Conservation (phyloP, 2,888 invertebrate species). For the Sialis lutaria region DNA sequence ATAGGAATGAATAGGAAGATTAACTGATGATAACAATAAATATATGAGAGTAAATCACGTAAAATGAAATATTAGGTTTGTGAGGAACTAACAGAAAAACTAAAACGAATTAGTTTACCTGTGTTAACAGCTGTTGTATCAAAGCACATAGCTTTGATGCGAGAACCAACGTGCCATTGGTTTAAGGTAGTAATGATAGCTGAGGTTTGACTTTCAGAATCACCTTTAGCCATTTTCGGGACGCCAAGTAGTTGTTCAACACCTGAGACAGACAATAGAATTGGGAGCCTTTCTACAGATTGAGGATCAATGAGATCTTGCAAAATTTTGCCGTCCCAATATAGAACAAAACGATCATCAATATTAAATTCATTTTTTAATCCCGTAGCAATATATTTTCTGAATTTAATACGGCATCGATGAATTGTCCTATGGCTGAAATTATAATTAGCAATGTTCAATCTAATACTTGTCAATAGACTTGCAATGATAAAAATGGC, state of each 20-base stretch:
- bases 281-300: conserved; percentile 7
- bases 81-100: too few relatives aligned
- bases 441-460: too few relatives aligned
- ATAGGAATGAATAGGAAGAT: too few relatives aligned
- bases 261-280: conserved; percentile 3
- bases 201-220: conserved; percentile 1
- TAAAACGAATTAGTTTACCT: too few relatives aligned
- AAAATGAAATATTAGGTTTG: too few relatives aligned
- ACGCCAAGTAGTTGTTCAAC: conserved; percentile 5
- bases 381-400: conserved; percentile 8
- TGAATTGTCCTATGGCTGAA: too few relatives aligned
- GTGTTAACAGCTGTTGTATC: conserved; percentile 7
- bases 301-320: conserved; percentile 6
- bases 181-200: conserved; percentile 3
- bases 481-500: too few relatives aligned
- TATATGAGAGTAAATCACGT: too few relatives aligned
- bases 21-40: too few relatives aligned
- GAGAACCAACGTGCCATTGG: conserved; percentile 2
- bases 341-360: conserved; percentile 8
- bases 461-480: too few relatives aligned
- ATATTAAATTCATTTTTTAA: conserved; percentile 8
- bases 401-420: conserved; percentile 6
- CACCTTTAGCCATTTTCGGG: conserved; percentile 3
- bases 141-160: conserved; percentile 5
- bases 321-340: conserved; percentile 10